Evolutionary conservation across 2,797 vertebrate genomes (phyloP), one percentile per base, ranked within the genome.

Genomic region (Salmo trutta): DNA sequence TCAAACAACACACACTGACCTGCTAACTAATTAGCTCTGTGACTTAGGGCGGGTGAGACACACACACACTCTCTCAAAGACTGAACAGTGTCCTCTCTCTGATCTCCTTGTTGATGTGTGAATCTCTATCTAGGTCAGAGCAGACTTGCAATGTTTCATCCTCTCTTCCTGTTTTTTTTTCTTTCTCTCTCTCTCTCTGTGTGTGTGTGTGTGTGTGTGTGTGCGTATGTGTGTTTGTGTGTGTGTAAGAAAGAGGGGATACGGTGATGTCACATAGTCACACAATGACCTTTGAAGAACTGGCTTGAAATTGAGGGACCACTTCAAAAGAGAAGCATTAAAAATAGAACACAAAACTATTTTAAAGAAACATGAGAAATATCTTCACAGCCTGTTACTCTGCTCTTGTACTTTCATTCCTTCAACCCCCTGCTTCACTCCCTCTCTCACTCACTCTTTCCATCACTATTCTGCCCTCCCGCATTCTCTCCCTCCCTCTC

Each of bases 241-340:
- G 36, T 73, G 67, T 81, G 73, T 62, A 27, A 75, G 77, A 77
- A 24, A 54, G 68, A 53, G 59, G 73, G 59, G 78, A 19, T 78
- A 73, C 51, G 75, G 52, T 62, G 21, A 62, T 62, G 59, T 62
- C n/a, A 19, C 54, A 59, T 59, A 12, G 54, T 59, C 54, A 59
- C 59, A 56, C 53, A 73, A 67, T 59, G 71, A 59, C 71, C 52
- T 56, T 56, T 56, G 53, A 73, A 31, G 71, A 56, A 73, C 15
- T 36, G 71, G 27, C 14, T 53, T n/a, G 52, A 59, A 73, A 31
- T 19, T 31, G 19, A 73, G 41, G 68, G 47, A 53, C 65, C 27
- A 66, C 52, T 19, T 73, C 53, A 73, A 73, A 59, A 73, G 24
- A 73, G 53, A 56, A 73, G 27, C 71, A 73, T 73, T 17, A 73